Percentiles rank a stretch among this genome's conserved stretches.
phyloP scores from a whole-genome alignment of 2,113 vertebrate genomes.

The Glareola pratincola region DNA sequence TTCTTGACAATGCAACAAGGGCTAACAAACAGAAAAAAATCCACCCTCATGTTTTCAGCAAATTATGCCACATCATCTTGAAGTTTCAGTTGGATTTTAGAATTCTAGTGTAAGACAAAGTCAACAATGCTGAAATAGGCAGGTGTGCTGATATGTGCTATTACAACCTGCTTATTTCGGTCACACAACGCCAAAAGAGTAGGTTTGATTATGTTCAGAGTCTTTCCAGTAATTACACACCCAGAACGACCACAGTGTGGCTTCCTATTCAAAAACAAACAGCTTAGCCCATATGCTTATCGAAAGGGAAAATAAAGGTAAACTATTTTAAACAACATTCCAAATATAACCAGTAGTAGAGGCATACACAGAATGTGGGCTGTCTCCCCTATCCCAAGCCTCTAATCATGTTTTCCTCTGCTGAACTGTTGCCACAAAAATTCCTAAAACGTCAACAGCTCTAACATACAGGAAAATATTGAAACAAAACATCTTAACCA shows the following conservation, averaged over 20 bases:
- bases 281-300: slow-evolving; percentile 51
- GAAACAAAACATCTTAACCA: slow-evolving; percentile 22
- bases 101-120: background rate
- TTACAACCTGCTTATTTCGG: slow-evolving; percentile 3
- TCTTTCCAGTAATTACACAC: slow-evolving; percentile 55
- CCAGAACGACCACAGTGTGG: background rate
- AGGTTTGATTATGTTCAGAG: slow-evolving; percentile 49
- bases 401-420: background rate
- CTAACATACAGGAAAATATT: background rate
- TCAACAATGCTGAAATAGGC: background rate
- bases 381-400: background rate
- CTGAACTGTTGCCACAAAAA: slow-evolving; percentile 20
- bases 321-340: slow-evolving; percentile 34
- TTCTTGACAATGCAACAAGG: background rate
- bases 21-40: background rate
- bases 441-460: slow-evolving; percentile 18
- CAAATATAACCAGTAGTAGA: background rate
- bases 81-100: background rate
- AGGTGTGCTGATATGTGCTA: background rate
- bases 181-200: background rate
- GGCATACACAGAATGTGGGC: background rate
- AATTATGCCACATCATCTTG: background rate
- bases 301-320: slow-evolving; percentile 50
- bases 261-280: slow-evolving; percentile 59
- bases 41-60: background rate